These are phyloP conservation scores for Colostygia pectinataria DNA, from an alignment of 2,888 invertebrate species.

Conservation along the genomic window DNA sequence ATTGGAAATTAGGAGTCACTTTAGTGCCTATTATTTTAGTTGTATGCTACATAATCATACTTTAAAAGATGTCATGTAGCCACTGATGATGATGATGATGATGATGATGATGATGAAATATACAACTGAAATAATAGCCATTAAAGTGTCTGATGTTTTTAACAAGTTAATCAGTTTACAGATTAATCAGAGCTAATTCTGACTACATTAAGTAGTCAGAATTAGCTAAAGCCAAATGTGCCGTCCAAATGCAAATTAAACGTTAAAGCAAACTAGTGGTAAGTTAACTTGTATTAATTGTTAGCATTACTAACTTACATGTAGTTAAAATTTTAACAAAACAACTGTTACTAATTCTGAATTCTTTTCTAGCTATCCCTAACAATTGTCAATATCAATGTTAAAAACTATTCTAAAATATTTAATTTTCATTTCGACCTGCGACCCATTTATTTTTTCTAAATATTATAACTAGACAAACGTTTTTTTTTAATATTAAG, in stretches of 20 bases:
- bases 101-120: too few relatives aligned
- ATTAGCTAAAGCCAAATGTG: conserved; percentile 6
- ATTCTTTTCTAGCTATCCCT: conserved; percentile 13
- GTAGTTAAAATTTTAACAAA: background rate
- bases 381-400: background rate
- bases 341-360: conserved; percentile 4
- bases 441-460: conserved; percentile 25
- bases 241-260: conserved; percentile 4
- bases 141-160: too few relatives aligned
- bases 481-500: too few relatives aligned
- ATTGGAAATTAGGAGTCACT: too few relatives aligned
- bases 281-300: conserved; percentile 4
- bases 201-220: too few relatives aligned
- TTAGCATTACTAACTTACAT: conserved; percentile 1
- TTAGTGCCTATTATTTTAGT: too few relatives aligned
- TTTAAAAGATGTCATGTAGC: too few relatives aligned
- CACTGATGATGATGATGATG: too few relatives aligned
- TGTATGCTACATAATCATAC: too few relatives aligned
- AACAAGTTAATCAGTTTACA: too few relatives aligned
- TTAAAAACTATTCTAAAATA: conserved; percentile 8
- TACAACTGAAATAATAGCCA: too few relatives aligned
- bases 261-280: conserved; percentile 1
- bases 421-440: conserved; percentile 21
- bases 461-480: conserved; percentile 24
- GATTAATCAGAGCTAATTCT: too few relatives aligned